These are phyloP conservation scores for Oncopodura yosiiana DNA, from an alignment of 1,140 invertebrate species.

Conservation along the genomic window DNA sequence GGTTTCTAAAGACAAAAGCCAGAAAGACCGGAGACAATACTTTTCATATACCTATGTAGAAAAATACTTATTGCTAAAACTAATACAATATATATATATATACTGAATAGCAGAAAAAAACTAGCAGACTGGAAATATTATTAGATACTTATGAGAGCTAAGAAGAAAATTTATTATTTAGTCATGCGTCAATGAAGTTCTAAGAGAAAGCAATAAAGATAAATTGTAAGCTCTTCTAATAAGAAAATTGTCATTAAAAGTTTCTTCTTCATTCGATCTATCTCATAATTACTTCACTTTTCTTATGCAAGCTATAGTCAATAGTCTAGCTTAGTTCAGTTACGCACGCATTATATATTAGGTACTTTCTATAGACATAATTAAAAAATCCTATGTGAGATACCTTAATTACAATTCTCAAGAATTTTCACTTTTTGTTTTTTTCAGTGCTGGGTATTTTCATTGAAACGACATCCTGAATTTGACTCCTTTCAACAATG, in stretches of 20 bases:
- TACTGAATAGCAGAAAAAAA: no score
- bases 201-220: no score
- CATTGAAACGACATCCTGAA: background rate
- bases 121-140: no score
- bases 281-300: no score
- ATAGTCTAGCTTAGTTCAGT: constrained; percentile 55
- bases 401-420: constrained; percentile 1
- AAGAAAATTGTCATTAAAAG: no score
- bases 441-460: background rate
- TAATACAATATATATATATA: background rate
- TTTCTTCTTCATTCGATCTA: no score
- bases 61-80: background rate
- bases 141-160: no score
- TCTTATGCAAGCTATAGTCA: background rate
- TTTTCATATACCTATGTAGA: background rate
- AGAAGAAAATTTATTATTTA: no score
- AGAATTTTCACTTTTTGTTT: background rate
- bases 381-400: background rate
- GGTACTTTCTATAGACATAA: no score
- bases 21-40: background rate
- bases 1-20: background rate
- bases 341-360: no score
- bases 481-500: constrained; percentile 58
- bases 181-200: no score
- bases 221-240: no score